Conservation (phyloP, 2,113 vertebrate genomes). For the Nannobrachium achirus region DNA sequence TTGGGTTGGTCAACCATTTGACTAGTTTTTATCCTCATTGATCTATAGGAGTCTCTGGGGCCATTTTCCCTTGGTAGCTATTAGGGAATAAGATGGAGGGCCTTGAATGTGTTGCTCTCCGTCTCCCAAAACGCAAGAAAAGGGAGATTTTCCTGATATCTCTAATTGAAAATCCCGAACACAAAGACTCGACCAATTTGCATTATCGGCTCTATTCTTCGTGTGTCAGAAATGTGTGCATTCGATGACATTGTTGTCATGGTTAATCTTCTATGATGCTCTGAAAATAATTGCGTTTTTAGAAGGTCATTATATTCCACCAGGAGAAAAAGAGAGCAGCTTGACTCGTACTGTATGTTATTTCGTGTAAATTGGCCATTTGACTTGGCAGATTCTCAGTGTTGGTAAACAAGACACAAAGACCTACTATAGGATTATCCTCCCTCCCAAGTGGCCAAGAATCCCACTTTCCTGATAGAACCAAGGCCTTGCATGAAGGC, state of each 20-base stretch:
- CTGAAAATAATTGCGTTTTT: conserved; percentile 6
- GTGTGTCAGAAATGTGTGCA: too few species aligned
- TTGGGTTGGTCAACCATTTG: conserved; percentile 36
- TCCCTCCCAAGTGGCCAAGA: conserved; percentile 6
- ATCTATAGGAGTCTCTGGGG: conserved; percentile 45
- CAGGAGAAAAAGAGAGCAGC: too few species aligned
- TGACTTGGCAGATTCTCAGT: too few species aligned
- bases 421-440: conserved; percentile 1
- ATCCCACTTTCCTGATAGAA: conserved; percentile 13
- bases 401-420: conserved; percentile 2
- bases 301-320: background rate
- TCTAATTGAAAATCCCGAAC: background rate
- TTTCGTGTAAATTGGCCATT: too few species aligned
- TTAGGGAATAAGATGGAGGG: conserved; percentile 35
- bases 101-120: conserved; percentile 4
- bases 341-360: too few species aligned
- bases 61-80: conserved; percentile 8
- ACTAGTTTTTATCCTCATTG: conserved; percentile 48
- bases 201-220: too few species aligned
- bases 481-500: background rate
- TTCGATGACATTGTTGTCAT: too few species aligned
- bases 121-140: conserved; percentile 19
- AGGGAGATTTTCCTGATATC: conserved; percentile 1
- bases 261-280: too few species aligned
- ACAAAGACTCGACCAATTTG: too few species aligned